Conservation (phyloP, 2,888 invertebrate genomes). For the Ochropleura plecta region DNA sequence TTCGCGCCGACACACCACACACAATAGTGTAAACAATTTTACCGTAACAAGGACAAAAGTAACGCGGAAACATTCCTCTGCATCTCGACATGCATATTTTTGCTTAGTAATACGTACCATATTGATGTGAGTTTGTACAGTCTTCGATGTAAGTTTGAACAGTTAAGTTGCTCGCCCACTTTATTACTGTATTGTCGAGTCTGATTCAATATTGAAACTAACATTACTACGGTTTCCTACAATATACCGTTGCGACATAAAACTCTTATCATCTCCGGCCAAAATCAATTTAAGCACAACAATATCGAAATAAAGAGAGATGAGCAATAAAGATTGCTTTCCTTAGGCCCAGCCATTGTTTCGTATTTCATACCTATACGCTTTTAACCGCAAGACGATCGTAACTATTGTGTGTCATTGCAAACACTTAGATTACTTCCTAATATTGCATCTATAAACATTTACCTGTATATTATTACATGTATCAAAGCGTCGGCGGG, state of each 20-base stretch:
- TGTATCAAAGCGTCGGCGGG: conserved; percentile 29
- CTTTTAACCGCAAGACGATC: conserved; percentile 73
- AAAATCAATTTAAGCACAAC: conserved; percentile 84
- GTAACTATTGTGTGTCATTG: conserved; percentile 51
- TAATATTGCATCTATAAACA: conserved; percentile 52
- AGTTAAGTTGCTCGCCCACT: conserved; percentile 74
- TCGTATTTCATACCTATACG: conserved; percentile 77
- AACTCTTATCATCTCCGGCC: conserved; percentile 83
- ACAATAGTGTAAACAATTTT: conserved; percentile 76
- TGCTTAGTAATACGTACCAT: conserved; percentile 71
- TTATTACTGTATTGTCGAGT: conserved; percentile 72
- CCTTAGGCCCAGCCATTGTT: conserved; percentile 82
- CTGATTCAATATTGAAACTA: conserved; percentile 84
- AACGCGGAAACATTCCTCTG: conserved; percentile 74
- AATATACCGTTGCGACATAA: conserved; percentile 84
- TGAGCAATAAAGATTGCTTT: conserved; percentile 84
- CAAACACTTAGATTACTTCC: conserved; percentile 52
- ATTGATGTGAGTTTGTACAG: conserved; percentile 60
- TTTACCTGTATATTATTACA: conserved; percentile 31
- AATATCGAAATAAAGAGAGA: conserved; percentile 82
- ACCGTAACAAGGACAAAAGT: conserved; percentile 75
- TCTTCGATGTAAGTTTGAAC: conserved; percentile 68
- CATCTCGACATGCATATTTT: conserved; percentile 74
- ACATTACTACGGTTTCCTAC: conserved; percentile 79
- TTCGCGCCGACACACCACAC: conserved; percentile 66